Evolutionary conservation across 2,888 invertebrate species (phyloP).

Genomic region (Timema cristinae): DNA sequence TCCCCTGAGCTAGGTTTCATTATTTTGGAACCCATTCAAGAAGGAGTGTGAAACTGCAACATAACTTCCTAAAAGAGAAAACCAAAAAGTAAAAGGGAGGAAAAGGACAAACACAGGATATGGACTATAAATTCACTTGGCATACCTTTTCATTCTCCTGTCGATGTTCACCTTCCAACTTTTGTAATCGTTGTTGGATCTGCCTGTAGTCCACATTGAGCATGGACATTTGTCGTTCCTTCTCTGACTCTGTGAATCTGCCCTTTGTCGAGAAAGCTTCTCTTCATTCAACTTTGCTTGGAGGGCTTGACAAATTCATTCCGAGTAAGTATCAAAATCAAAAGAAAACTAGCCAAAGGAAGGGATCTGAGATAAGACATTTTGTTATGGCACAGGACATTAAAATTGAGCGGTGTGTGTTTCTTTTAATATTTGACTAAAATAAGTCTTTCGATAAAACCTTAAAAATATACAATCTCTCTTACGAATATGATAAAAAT

Average conservation of each 20-base stretch:
- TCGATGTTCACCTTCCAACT: slow-evolving; percentile 85
- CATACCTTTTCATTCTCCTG: slow-evolving; percentile 78
- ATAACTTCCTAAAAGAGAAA: no score
- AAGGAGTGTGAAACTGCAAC: no score
- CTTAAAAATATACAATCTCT: no score
- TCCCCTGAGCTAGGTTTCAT: no score
- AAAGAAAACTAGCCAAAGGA: no score
- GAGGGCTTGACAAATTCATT: slow-evolving; percentile 57
- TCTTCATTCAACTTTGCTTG: slow-evolving; percentile 91
- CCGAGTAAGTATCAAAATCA: no score
- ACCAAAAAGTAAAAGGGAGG: no score
- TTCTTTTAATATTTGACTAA: background rate
- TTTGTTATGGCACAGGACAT: no score
- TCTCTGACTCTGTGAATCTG: slow-evolving; percentile 83
- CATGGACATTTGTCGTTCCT: slow-evolving; percentile 92
- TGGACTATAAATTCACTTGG: background rate
- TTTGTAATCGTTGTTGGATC: slow-evolving; percentile 83
- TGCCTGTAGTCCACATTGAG: slow-evolving; percentile 92
- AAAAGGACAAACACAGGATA: no score
- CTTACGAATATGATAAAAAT: no score
- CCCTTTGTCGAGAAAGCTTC: slow-evolving; percentile 77
- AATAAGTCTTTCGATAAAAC: no score
- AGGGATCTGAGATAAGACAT: no score
- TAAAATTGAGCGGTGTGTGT: background rate
- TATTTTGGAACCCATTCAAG: background rate